Conservation (phyloP, 2,113 vertebrate genomes). For the Pyrgilauda ruficollis region DNA sequence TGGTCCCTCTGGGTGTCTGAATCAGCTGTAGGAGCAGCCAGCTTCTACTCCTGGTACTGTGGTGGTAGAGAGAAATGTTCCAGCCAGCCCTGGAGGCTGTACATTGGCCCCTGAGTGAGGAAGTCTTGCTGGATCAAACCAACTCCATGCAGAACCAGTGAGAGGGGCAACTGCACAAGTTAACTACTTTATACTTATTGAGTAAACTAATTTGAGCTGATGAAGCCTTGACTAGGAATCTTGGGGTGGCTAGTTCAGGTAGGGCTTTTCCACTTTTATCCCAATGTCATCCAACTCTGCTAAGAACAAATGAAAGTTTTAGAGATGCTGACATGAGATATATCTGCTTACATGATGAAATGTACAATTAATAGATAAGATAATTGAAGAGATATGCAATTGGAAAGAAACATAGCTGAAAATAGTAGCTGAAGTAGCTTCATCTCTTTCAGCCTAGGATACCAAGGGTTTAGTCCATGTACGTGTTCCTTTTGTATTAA, state of each 20-base stretch:
- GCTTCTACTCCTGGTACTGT: accelerated
- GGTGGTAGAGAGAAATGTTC: too few species aligned
- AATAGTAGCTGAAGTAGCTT: neutral
- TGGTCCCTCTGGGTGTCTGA: neutral
- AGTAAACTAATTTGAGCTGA: neutral
- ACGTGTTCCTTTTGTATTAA: neutral
- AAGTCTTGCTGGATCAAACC: neutral
- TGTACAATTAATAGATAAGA: neutral
- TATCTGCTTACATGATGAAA: neutral
- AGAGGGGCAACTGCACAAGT: neutral
- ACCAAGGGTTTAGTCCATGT: neutral
- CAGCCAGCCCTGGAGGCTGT: neutral
- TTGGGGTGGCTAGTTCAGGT: neutral
- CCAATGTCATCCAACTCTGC: neutral
- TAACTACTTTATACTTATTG: neutral
- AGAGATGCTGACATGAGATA: neutral
- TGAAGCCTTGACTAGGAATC: neutral
- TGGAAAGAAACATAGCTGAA: neutral
- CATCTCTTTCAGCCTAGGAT: neutral
- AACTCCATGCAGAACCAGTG: neutral
- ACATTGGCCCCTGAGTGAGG: accelerated
- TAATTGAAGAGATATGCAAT: neutral
- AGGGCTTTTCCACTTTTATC: neutral
- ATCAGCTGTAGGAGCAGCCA: neutral
- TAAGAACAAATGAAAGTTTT: neutral